A percentile compares a stretch with the other conserved stretches of the same genome.
These are phyloP conservation scores for Malurus alboscapulatus DNA, from an alignment of 2,113 vertebrate species.

Conservation along the genomic window DNA sequence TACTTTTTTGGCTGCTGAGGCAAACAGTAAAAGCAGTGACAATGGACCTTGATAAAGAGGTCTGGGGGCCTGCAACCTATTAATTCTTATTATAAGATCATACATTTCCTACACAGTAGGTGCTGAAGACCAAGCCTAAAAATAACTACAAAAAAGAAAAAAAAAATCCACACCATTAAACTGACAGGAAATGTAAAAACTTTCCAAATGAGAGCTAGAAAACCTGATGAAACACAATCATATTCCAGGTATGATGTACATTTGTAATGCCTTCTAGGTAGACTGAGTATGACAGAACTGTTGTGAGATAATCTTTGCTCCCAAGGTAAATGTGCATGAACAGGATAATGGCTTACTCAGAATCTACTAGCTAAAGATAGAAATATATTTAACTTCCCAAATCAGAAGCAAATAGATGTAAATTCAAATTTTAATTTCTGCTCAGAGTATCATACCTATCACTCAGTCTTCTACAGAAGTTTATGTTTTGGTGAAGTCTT, in stretches of 20 bases:
- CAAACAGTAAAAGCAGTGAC: neutral
- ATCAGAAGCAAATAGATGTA: neutral
- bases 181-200: conserved; percentile 51
- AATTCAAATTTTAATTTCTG: neutral
- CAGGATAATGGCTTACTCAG: neutral
- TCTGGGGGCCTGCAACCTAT: neutral
- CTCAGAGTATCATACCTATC: neutral
- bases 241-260: neutral
- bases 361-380: neutral
- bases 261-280: neutral
- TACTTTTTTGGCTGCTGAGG: neutral
- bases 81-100: neutral
- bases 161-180: conserved; percentile 17
- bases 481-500: neutral
- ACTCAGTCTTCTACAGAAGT: neutral
- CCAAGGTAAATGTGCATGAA: neutral
- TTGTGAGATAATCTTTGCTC: neutral
- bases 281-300: neutral
- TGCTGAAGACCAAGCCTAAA: conserved; percentile 26
- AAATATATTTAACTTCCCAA: neutral
- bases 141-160: neutral
- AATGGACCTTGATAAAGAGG: neutral
- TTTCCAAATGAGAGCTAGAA: conserved; percentile 1
- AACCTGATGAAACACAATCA: neutral
- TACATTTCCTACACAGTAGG: neutral